These are phyloP conservation scores for Acromyrmex heyeri DNA, from an alignment of 1,140 invertebrate species.

Conservation along the genomic window DNA sequence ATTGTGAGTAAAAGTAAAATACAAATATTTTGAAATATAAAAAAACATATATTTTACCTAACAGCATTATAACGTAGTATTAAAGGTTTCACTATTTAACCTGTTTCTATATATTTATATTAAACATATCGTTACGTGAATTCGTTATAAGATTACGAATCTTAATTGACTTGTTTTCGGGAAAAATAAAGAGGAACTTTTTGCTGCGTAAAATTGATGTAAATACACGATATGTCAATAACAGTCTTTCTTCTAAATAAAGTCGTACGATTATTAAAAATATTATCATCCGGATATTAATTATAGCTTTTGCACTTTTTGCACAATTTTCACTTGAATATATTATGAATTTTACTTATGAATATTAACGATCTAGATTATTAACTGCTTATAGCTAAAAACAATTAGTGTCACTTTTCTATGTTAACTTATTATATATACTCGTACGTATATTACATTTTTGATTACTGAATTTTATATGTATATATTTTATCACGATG, in stretches of 20 bases:
- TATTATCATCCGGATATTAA: not conserved
- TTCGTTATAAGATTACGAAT: not conserved
- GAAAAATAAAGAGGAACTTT: not conserved
- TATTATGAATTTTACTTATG: not conserved
- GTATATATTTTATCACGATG: conserved; percentile 3
- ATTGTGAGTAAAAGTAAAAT: too few species aligned
- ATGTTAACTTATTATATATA: not conserved
- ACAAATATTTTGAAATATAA: too few species aligned
- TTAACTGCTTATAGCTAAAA: not conserved
- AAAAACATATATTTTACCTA: too few species aligned
- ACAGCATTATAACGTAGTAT: too few species aligned
- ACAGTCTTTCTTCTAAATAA: not conserved
- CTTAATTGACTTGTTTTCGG: conserved; percentile 10
- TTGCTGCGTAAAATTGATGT: not conserved
- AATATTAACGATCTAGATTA: not conserved
- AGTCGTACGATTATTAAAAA: not conserved
- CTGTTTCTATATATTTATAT: too few species aligned
- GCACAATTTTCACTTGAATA: not conserved
- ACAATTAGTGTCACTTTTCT: not conserved
- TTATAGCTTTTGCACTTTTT: not conserved
- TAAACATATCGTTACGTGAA: too few species aligned
- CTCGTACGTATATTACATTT: not conserved
- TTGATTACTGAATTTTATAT: not conserved
- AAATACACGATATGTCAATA: not conserved
- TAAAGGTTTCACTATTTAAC: too few species aligned